Evolutionary conservation across 2,113 vertebrate genomes (phyloP).

Genomic region (Prionailurus viverrinus): DNA sequence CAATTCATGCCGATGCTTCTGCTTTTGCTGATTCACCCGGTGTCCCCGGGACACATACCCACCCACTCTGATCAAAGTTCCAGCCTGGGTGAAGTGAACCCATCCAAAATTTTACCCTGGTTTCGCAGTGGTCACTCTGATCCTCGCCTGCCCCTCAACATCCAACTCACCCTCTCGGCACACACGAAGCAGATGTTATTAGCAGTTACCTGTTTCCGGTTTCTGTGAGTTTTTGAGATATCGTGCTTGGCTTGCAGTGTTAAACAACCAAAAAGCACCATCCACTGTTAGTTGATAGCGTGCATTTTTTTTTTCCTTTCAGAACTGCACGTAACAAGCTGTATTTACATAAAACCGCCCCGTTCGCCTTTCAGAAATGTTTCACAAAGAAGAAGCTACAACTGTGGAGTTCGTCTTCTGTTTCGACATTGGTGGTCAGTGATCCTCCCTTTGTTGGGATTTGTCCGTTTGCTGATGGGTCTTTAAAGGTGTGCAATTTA

Average conservation of each 20-base stretch:
- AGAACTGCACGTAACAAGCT: constrained; percentile 25
- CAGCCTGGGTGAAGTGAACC: background rate
- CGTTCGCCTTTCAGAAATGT: background rate
- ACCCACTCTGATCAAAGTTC: background rate
- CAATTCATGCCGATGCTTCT: rapidly evolving
- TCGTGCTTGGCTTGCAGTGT: background rate
- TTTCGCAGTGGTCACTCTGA: rapidly evolving
- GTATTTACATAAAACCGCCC: constrained; percentile 32
- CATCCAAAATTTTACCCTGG: rapidly evolving
- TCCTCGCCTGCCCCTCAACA: rapidly evolving
- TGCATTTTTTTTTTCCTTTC: background rate
- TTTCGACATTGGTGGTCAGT: background rate
- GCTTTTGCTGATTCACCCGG: background rate
- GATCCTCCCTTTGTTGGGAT: background rate
- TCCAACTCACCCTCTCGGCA: rapidly evolving
- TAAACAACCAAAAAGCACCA: background rate
- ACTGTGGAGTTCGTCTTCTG: background rate
- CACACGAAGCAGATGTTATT: rapidly evolving
- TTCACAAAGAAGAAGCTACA: background rate
- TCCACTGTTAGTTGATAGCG: background rate
- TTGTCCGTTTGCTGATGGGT: background rate
- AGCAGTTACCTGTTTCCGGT: background rate
- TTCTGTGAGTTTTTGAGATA: background rate
- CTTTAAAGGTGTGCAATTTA: constrained; percentile 9
- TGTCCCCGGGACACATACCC: background rate